phyloP scores from a whole-genome alignment of 2,888 invertebrate genomes.

The Ormyrus pomaceus region DNA sequence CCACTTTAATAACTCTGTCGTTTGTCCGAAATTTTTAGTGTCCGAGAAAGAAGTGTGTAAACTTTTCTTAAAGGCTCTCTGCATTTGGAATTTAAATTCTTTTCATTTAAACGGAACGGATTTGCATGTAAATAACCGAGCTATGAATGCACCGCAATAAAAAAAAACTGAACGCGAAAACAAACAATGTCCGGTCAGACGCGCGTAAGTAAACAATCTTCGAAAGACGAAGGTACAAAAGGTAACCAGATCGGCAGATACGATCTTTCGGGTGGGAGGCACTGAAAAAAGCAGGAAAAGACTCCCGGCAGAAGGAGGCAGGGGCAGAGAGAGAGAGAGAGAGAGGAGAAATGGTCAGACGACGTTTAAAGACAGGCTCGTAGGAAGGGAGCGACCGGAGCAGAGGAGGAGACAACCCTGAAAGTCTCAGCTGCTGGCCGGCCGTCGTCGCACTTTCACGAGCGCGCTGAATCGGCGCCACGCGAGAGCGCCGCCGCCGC shows the following conservation, averaged over 20 bases:
- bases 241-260: conserved; percentile 46
- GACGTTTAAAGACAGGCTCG: no score
- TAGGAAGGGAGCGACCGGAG: conserved; percentile 4
- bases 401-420: conserved; percentile 71
- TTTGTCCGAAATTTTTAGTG: no score
- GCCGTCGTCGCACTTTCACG: conserved; percentile 72
- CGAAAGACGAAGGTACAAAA: conserved; percentile 46
- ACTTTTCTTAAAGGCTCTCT: no score
- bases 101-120: no score
- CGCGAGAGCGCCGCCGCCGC: background rate
- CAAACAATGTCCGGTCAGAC: background rate
- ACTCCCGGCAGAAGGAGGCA: background rate
- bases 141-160: no score
- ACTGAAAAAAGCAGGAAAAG: conserved; percentile 43
- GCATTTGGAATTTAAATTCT: no score
- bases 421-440: conserved; percentile 63
- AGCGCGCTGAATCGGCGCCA: conserved; percentile 55
- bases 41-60: no score
- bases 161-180: background rate
- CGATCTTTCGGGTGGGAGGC: conserved; percentile 29
- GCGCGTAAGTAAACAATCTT: background rate
- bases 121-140: no score
- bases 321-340: conserved; percentile 15
- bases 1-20: no score
- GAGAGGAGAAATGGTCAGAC: background rate